Percentiles rank a stretch among this genome's conserved stretches.
Evolutionary conservation across 2,888 invertebrate species (phyloP).

Genomic region (Harmothoe impar): DNA sequence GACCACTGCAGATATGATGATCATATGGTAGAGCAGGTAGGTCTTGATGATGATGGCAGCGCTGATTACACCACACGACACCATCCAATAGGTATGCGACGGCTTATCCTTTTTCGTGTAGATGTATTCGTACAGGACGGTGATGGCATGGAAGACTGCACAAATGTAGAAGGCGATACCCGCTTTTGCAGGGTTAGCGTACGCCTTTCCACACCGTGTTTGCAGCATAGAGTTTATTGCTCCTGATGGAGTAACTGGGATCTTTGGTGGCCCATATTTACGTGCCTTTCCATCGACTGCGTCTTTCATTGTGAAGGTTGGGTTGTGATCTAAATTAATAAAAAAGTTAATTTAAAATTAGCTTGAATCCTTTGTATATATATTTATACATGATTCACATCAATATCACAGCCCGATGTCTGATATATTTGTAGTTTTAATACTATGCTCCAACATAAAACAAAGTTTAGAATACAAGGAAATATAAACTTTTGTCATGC

Average conservation of each 20-base stretch:
- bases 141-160: conserved; percentile 62
- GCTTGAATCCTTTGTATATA: no score
- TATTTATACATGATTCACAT: no score
- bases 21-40: conserved; percentile 64
- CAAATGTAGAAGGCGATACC: conserved; percentile 64
- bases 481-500: no score
- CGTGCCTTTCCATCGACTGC: conserved; percentile 4
- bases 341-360: no score
- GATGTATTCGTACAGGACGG: conserved; percentile 54
- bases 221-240: conserved; percentile 67
- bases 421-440: no score
- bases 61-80: conserved; percentile 63
- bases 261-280: conserved; percentile 62
- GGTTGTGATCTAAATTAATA: background rate
- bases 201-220: conserved; percentile 58
- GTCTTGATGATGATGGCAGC: conserved; percentile 51
- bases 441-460: no score
- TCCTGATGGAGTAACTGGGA: conserved; percentile 67
- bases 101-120: conserved; percentile 48
- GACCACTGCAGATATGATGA: conserved; percentile 61
- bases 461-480: no score
- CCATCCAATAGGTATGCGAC: conserved; percentile 66
- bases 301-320: conserved; percentile 16
- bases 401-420: no score
- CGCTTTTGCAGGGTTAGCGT: conserved; percentile 61